Evolutionary conservation across 2,888 invertebrate genomes (phyloP).

Genomic region (Hyalella azteca): DNA sequence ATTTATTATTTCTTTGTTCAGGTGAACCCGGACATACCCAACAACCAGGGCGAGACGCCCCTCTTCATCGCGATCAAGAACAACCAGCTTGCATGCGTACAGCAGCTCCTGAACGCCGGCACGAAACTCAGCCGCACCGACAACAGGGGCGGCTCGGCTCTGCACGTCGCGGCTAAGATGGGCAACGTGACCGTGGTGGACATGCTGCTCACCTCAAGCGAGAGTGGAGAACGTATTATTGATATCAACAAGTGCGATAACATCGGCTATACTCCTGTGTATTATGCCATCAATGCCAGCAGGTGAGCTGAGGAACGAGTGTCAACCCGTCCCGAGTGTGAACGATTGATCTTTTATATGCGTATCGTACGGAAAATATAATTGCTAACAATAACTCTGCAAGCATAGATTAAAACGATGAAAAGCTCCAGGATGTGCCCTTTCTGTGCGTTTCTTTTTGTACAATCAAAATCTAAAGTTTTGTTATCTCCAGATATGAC

Average conservation of each 20-base stretch:
- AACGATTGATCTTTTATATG: too few relatives aligned
- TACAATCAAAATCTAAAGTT: not conserved
- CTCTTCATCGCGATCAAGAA: constrained; percentile 55
- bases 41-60: constrained; percentile 58
- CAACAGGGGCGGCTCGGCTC: constrained; percentile 56
- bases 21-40: constrained; percentile 53
- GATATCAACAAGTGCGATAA: constrained; percentile 57
- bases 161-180: constrained; percentile 57
- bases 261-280: constrained; percentile 57
- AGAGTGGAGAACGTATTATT: constrained; percentile 52
- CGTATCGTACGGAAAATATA: too few relatives aligned
- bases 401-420: too few relatives aligned
- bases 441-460: not conserved
- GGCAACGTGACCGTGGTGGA: constrained; percentile 58
- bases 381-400: too few relatives aligned
- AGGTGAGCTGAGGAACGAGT: too few relatives aligned
- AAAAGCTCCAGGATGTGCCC: too few relatives aligned
- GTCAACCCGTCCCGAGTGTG: too few relatives aligned
- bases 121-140: constrained; percentile 52
- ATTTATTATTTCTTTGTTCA: too few relatives aligned
- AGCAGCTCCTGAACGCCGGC: constrained; percentile 57
- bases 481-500: constrained; percentile 47
- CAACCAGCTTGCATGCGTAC: constrained; percentile 58
- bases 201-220: constrained; percentile 55
- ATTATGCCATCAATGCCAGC: constrained; percentile 58